A percentile compares a stretch with the other conserved stretches of the same genome.
phyloP scores from a whole-genome alignment of 2,113 vertebrate species.

The Centrocercus urophasianus region DNA sequence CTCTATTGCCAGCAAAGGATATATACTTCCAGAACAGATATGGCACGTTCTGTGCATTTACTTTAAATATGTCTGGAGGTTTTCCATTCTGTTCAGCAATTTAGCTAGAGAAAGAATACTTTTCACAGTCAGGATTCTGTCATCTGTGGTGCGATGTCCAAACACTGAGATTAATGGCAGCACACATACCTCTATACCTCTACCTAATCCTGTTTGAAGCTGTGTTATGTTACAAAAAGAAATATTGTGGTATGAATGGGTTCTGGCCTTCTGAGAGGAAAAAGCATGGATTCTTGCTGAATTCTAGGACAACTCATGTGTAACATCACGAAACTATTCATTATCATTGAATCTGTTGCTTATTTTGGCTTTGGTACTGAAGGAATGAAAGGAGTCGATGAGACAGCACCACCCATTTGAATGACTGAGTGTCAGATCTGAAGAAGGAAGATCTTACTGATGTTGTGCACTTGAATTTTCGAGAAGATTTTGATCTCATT shows the following conservation, averaged over 20 bases:
- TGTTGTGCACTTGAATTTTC: too few relatives aligned
- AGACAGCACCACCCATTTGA: background rate
- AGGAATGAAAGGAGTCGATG: background rate
- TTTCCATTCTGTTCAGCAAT: background rate
- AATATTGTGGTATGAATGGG: background rate
- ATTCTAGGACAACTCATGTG: background rate
- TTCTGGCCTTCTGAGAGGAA: background rate
- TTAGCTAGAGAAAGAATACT: background rate
- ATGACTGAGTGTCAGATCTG: background rate
- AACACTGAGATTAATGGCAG: background rate
- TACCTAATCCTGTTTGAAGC: background rate
- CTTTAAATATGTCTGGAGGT: background rate
- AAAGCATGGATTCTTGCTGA: background rate
- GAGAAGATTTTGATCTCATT: too few relatives aligned
- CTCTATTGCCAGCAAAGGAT: background rate
- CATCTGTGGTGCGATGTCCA: background rate
- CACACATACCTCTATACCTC: background rate
- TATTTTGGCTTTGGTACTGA: background rate
- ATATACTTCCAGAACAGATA: background rate
- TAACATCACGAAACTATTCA: background rate
- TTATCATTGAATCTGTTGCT: background rate
- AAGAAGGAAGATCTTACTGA: too few relatives aligned
- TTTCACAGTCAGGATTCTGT: background rate
- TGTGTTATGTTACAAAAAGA: background rate
- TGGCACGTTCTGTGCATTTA: background rate